These are phyloP conservation scores for Sinhomidia bicolor DNA, from an alignment of 2,888 invertebrate species.

Conservation along the genomic window DNA sequence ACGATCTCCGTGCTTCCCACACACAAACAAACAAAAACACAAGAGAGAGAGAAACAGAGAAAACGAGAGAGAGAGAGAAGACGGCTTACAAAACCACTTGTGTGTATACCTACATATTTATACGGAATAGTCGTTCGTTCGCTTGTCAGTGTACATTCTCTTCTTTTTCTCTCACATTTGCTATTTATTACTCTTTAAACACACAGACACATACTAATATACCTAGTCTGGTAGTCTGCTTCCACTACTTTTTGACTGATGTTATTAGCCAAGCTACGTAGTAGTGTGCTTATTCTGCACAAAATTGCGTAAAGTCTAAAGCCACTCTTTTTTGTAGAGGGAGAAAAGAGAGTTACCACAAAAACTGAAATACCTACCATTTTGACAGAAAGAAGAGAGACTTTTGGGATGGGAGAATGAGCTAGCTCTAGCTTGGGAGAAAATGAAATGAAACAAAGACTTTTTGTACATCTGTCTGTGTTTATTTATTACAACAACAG, in stretches of 20 bases:
- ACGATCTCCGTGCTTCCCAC: conserved; percentile 52
- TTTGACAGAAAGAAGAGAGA: not conserved
- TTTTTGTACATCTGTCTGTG: conserved; percentile 62
- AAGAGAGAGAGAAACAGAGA: no score
- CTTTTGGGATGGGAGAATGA: not conserved
- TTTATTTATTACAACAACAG: conserved; percentile 42
- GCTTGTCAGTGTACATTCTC: not conserved
- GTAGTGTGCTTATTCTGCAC: conserved; percentile 25
- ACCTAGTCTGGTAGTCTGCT: not conserved
- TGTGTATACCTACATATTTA: not conserved
- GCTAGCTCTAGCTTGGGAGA: no score
- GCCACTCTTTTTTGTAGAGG: not conserved
- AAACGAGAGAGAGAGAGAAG: no score
- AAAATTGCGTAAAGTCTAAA: conserved; percentile 32
- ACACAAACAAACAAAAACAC: not conserved
- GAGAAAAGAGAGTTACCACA: conserved; percentile 27
- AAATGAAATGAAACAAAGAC: conserved; percentile 59
- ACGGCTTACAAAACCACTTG: conserved; percentile 40
- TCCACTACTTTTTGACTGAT: conserved; percentile 55
- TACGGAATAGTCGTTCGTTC: not conserved
- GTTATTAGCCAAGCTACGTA: conserved; percentile 33
- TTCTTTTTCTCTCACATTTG: not conserved
- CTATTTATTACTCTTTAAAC: not conserved
- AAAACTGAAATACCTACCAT: conserved; percentile 7
- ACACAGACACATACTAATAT: not conserved